Evolutionary conservation across 1,140 invertebrate genomes (phyloP), one percentile per base, ranked within the genome.

Genomic region (Ooceraea biroi): DNA sequence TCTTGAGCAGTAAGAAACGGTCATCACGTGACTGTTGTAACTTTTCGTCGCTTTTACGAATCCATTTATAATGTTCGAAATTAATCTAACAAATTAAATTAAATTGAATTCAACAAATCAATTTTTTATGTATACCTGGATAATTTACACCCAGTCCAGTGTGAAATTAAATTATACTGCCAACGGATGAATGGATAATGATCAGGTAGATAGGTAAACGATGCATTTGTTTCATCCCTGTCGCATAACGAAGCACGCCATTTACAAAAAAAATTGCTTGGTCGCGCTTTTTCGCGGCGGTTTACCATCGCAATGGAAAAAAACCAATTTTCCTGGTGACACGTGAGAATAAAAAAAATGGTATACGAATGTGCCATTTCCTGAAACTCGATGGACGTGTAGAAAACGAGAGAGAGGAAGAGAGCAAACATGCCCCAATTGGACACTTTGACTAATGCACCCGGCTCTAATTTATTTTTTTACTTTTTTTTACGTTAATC

Each of bases 271-370:
- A 48, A 82, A 82, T 73, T 61, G 48, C 50, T 69, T n/a, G 65
- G 63, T 60, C 48, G 58, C 74, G 83, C 85, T 86, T 88, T 88
- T 84, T 89, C 55, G 85, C 86, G 76, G 84, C 60, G 80, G 84
- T 77, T 86, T 72, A 85, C 85, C 82, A 84, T 83, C 44, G 82
- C 73, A 61, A 86, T 86, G 76, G 76, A 89, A 86, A 89, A n/a
- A 89, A 89, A 86, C 87, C 84, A 89, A 84, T 89, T 89, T 89
- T 85, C 82, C 82, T 36, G 50, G 85, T 86, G 88, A 85, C 87
- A 85, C 78, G 66, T 73, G 84, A 71, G 82, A 86, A 82, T 85
- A 82, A 58, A 58, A 73, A 73, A 78, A 55, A 68, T 74, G 46
- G 25, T 58, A n/a, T 44, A 57, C 77, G 84, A 88, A 88, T 82